Base-by-base conservation (phyloP, 1,140 invertebrate species). In the Fopius arisanus region DNA sequence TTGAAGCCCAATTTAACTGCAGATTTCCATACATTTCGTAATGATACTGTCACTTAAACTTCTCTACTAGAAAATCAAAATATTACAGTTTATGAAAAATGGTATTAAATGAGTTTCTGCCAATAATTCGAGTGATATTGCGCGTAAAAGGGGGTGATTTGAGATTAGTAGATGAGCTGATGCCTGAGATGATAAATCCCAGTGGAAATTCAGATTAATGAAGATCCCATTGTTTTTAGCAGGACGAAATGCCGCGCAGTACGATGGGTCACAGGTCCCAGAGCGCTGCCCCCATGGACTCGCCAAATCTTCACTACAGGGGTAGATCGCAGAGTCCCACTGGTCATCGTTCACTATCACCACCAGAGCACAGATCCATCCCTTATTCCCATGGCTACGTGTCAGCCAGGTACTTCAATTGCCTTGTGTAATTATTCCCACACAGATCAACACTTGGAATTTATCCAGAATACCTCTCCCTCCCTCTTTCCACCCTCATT, bases 221-320 rank as follows among this genome's bases (percentile, higher is more conserved):
- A 5, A 63, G 21, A 62, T 41, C 37, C 51, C 10, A 51, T 72
- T 40, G 54, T 63, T 76, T 70, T 75, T 67, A 77, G 79, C 78
- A 87, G 87, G 87, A 86, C 41, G 89, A 86, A 81, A 77, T 89
- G 84, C 79, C 89, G 82, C 86, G 82, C 79, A 79, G 87, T 86
- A 87, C 84, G 91, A 88, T 80, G 84, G 78, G 86, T 79, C 88
- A 89, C 78, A 89, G 84, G 87, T 92, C 81, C 91, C 93, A 83
- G 90, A 94, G 88, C 92, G 94, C 94, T 37, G 93, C 93, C 28
- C 93, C 93, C n/a, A 91, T 92, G 80, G 92, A 93, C 77, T 91
- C 91, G 10, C 89, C 91, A 23, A 91, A 89, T 71, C 78, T 89
- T 43, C 87, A 86, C 77, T 90, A 89, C 86, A 90, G 85, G 83